A percentile compares a stretch with the other conserved stretches of the same genome.
phyloP scores from a whole-genome alignment of 2,888 invertebrate genomes.

The Synergus japonicus region DNA sequence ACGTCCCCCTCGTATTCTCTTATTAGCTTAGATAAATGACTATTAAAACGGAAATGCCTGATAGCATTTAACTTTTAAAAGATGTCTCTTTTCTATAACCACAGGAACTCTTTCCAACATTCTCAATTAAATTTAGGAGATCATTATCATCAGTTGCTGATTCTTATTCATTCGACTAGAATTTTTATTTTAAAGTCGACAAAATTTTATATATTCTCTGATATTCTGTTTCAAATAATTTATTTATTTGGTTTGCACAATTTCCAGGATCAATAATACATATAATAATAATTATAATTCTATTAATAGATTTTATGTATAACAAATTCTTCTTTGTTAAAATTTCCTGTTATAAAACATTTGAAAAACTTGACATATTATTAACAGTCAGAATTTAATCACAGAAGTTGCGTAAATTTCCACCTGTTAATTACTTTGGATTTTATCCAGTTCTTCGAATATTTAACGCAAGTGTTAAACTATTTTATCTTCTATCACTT shows the following conservation, averaged over 20 bases:
- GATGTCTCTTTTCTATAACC: neutral
- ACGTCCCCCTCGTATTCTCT: conserved; percentile 5
- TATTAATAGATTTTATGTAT: neutral
- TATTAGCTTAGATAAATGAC: conserved; percentile 2
- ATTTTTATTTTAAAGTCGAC: neutral
- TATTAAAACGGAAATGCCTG: conserved; percentile 6
- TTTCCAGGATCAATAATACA: neutral
- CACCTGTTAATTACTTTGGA: neutral
- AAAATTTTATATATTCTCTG: too few species aligned
- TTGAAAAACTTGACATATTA: neutral
- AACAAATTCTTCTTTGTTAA: neutral
- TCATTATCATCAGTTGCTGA: neutral
- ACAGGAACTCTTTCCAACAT: neutral
- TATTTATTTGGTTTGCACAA: conserved; percentile 7
- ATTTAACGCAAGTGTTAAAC: neutral
- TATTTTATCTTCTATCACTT: neutral
- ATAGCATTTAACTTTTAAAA: conserved; percentile 6
- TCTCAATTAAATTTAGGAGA: neutral
- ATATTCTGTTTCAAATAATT: neutral
- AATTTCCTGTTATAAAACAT: neutral
- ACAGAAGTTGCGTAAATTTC: neutral
- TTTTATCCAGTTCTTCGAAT: neutral
- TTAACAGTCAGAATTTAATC: neutral
- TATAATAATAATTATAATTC: too few species aligned
- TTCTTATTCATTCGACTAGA: neutral